These are phyloP conservation scores for Indicator maculatus DNA, from an alignment of 2,113 vertebrate species.

Conservation along the genomic window DNA sequence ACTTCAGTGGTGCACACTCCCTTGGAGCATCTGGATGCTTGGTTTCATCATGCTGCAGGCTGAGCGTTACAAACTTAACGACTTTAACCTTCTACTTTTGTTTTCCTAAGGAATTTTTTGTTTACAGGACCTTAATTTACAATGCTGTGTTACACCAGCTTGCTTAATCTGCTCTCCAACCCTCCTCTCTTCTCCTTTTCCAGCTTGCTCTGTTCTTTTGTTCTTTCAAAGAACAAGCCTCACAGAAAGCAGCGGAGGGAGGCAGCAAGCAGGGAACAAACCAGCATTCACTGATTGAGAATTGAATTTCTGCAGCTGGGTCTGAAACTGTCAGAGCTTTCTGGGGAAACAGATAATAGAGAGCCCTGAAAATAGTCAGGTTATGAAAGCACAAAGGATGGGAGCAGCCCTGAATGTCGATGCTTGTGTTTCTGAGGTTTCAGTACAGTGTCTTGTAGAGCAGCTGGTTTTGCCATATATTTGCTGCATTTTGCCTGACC, in stretches of 20 bases:
- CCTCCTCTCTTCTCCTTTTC: constrained; percentile 7
- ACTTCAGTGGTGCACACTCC: rapidly evolving
- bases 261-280: constrained; percentile 8
- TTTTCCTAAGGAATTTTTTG: not conserved
- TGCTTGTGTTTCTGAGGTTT: not conserved
- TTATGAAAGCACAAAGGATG: constrained; percentile 23
- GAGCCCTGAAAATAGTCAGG: constrained; percentile 40
- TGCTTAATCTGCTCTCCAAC: not conserved
- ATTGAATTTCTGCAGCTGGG: constrained; percentile 58
- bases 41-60: not conserved
- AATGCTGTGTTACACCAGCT: not conserved
- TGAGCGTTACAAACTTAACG: not conserved
- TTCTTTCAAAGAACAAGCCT: constrained; percentile 32
- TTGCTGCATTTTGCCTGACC: not conserved
- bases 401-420: not conserved
- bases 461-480: not conserved
- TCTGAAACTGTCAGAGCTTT: constrained; percentile 25
- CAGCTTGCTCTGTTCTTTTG: constrained; percentile 25
- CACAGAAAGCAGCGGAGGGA: not conserved
- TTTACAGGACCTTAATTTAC: not conserved
- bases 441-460: not conserved
- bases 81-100: not conserved
- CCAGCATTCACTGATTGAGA: not conserved
- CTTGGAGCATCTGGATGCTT: not conserved
- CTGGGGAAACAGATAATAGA: constrained; percentile 20